Percentiles rank a stretch among this genome's conserved stretches.
Evolutionary conservation across 1,140 invertebrate genomes (phyloP).

Genomic region (Drosophila yakuba): DNA sequence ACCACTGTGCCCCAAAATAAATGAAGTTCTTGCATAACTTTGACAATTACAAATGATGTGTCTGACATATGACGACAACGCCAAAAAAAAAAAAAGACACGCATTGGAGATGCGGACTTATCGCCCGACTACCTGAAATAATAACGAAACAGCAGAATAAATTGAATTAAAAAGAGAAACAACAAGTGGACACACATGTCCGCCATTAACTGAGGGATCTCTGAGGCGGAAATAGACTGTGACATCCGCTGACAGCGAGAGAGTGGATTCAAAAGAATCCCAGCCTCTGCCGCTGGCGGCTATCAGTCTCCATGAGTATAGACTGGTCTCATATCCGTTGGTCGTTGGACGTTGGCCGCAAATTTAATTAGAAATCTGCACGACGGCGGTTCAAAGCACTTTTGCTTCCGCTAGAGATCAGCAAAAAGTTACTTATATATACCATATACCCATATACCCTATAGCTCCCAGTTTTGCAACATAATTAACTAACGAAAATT

Average conservation of each 20-base stretch:
- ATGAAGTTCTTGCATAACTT: conserved; percentile 61
- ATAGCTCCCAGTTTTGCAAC: conserved; percentile 65
- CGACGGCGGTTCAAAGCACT: conserved; percentile 71
- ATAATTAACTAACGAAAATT: conserved; percentile 80
- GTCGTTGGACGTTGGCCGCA: conserved; percentile 70
- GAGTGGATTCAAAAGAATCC: conserved; percentile 25
- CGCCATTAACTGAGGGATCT: conserved; percentile 10
- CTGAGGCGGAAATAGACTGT: conserved; percentile 72
- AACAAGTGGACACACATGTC: conserved; percentile 53
- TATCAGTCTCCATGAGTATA: conserved; percentile 14
- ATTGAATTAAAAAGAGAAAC: conserved; percentile 45
- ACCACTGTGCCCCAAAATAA: conserved; percentile 38
- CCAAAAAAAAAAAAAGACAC: conserved; percentile 8
- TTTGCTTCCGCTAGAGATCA: conserved; percentile 58
- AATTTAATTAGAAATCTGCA: conserved; percentile 77
- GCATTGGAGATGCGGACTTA: conserved; percentile 26
- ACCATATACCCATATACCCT: background rate
- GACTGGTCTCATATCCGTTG: conserved; percentile 62
- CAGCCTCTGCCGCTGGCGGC: conserved; percentile 9
- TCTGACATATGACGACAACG: conserved; percentile 54
- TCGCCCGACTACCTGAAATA: conserved; percentile 46
- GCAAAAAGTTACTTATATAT: conserved; percentile 12
- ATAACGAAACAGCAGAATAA: conserved; percentile 58
- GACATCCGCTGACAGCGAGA: conserved; percentile 68
- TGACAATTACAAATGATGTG: conserved; percentile 70